A percentile compares a stretch with the other conserved stretches of the same genome.
Evolutionary conservation across 1,140 invertebrate species (phyloP).

Genomic region (Hermetia illucens): DNA sequence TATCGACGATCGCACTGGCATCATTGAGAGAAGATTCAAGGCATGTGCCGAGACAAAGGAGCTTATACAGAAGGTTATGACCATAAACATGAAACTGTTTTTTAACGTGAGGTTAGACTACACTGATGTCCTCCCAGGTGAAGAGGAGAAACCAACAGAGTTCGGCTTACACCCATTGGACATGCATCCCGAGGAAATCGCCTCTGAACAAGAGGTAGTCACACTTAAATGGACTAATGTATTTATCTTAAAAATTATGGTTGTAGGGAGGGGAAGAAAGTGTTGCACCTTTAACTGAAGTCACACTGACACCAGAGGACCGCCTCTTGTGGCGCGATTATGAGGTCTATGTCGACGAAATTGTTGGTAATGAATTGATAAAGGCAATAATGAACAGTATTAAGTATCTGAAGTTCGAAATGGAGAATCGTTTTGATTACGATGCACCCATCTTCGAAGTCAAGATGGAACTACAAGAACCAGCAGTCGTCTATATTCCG

Average conservation of each 20-base stretch:
- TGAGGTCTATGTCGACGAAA: conserved; percentile 46
- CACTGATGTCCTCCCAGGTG: conserved; percentile 11
- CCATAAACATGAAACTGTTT: conserved; percentile 41
- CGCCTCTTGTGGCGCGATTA: conserved; percentile 32
- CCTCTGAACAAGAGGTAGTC: conserved; percentile 13
- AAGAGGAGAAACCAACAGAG: conserved; percentile 11
- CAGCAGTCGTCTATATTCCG: conserved; percentile 45
- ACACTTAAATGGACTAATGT: not conserved
- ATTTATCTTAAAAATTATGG: conserved; percentile 7
- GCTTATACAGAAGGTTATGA: conserved; percentile 39
- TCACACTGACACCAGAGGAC: conserved; percentile 9
- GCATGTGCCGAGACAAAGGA: conserved; percentile 33
- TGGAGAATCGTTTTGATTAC: conserved; percentile 21
- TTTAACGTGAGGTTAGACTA: conserved; percentile 28
- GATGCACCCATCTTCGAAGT: conserved; percentile 43
- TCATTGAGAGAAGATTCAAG: conserved; percentile 15
- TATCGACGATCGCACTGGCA: conserved; percentile 35
- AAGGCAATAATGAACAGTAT: conserved; percentile 31
- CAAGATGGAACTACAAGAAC: conserved; percentile 43
- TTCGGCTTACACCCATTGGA: no score
- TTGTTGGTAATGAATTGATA: conserved; percentile 43
- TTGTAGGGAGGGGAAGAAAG: conserved; percentile 13
- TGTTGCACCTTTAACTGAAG: conserved; percentile 10
- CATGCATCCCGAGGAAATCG: no score
- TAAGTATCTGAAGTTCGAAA: conserved; percentile 27